Percentiles rank a stretch among this genome's conserved stretches.
Evolutionary conservation across 2,797 vertebrate genomes (phyloP).

Genomic region (Mormyrus proboscirostris): DNA sequence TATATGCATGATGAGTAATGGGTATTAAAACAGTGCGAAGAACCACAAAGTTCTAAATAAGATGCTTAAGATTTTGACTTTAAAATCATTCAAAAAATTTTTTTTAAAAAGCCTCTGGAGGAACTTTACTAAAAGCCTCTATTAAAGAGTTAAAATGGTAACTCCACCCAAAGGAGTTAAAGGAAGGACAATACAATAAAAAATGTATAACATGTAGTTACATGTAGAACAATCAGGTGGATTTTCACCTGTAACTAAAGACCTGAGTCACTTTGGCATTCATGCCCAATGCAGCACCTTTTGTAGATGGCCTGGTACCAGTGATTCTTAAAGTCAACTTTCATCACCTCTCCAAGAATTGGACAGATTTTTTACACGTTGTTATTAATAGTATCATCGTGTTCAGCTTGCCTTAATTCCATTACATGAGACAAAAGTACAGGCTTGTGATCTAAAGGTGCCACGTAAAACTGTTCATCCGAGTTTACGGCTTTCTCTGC

Average conservation of each 20-base stretch:
- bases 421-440: neutral
- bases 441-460: neutral
- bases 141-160: neutral
- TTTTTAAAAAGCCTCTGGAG: neutral
- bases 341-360: neutral
- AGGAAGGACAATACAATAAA: neutral
- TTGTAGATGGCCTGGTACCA: neutral
- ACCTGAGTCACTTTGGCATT: neutral
- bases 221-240: neutral
- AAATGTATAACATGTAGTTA: neutral
- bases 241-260: neutral
- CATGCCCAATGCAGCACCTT: neutral
- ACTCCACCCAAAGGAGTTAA: neutral
- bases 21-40: neutral
- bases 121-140: neutral
- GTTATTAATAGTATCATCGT: neutral
- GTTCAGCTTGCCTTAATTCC: neutral
- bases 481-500: neutral
- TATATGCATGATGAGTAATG: neutral
- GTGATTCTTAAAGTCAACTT: neutral
- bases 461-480: neutral
- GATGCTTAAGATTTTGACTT: neutral
- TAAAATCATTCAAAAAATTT: neutral
- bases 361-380: neutral
- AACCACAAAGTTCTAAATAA: neutral